Base-by-base conservation (phyloP, 2,888 invertebrate species). In the Miltochrista miniata region DNA sequence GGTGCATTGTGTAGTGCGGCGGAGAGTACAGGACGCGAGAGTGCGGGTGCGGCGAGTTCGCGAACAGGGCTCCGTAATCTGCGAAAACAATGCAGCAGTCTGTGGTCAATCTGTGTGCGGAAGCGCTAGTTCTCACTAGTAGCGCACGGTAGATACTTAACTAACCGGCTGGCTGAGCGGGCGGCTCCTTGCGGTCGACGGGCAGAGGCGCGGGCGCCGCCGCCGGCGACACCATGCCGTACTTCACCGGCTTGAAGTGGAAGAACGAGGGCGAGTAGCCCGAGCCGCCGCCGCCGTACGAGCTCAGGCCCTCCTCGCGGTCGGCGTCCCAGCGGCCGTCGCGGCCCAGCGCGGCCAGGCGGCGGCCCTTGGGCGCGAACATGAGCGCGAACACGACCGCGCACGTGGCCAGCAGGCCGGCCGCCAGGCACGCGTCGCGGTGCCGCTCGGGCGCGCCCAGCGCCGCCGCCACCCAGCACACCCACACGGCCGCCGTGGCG, bases 351-450 rank as follows among this genome's bases (percentile, higher is more conserved):
- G 98, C 98, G 0, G 98, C 98, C 72, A 98, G 89, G 74, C 98
- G 97, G 36, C 98, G 93, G 30, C 98, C 98, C 90, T 96, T 98
- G 31, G 98, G 96, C 89, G 98, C 95, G 85, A 98, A 98, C 98
- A 98, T 98, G 51, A 98, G 95, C 68, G 97, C 93, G 86, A 98
- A 97, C 46, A 98, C 95, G 40, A 97, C 94, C 10, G 95, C 94
- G 59, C 97, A 96, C 12, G 96, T 97, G 48, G 96, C 94, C 41
- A 98, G 94, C 64, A 98, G 92, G 0, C 98, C 98, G 71, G 97
- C 97, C 15, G 98, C 98, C 48, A 98, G 93, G 86, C 97, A 97
- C 11, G 97, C 97, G 83, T 97, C 97, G 66, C 95, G 94, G 76
- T 96, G 96, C 60, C 95, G 93, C 74, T 97, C 96, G 53, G 94